These are phyloP conservation scores for Enteromius unitaeniatus DNA, from an alignment of 2,797 vertebrate genomes.

Conservation along the genomic window DNA sequence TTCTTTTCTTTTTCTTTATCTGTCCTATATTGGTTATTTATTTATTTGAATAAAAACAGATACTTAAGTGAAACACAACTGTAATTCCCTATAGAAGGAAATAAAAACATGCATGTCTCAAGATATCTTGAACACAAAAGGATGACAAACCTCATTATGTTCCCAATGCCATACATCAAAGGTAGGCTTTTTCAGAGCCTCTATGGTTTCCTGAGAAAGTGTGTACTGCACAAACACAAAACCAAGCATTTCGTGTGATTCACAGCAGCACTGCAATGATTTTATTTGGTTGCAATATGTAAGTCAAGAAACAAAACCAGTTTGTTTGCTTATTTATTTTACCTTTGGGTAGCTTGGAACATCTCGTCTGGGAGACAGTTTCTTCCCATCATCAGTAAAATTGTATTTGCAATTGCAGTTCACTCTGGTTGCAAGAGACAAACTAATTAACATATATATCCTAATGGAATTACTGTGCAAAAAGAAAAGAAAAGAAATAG, in stretches of 20 bases:
- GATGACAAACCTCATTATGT: slow-evolving; percentile 90
- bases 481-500: not conserved
- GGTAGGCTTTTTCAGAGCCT: slow-evolving; percentile 93
- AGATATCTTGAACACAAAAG: not conserved
- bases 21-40: not conserved
- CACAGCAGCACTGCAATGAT: not conserved
- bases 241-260: not conserved
- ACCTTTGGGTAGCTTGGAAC: slow-evolving; percentile 95
- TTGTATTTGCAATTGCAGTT: slow-evolving; percentile 92
- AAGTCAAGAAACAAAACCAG: not conserved
- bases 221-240: slow-evolving; percentile 83
- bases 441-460: not conserved
- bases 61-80: not conserved
- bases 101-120: not conserved
- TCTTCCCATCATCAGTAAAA: slow-evolving; percentile 87
- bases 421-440: slow-evolving; percentile 71
- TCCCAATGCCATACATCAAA: slow-evolving; percentile 99
- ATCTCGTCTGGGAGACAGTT: slow-evolving; percentile 86
- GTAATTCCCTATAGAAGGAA: not conserved
- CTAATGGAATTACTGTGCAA: not conserved
- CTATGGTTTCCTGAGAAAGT: slow-evolving; percentile 93
- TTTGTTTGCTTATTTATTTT: not conserved
- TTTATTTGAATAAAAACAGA: not conserved
- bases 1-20: not conserved
- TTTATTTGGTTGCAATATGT: not conserved